Evolutionary conservation across 2,797 vertebrate genomes (phyloP).

Genomic region (Borostomias antarcticus): DNA sequence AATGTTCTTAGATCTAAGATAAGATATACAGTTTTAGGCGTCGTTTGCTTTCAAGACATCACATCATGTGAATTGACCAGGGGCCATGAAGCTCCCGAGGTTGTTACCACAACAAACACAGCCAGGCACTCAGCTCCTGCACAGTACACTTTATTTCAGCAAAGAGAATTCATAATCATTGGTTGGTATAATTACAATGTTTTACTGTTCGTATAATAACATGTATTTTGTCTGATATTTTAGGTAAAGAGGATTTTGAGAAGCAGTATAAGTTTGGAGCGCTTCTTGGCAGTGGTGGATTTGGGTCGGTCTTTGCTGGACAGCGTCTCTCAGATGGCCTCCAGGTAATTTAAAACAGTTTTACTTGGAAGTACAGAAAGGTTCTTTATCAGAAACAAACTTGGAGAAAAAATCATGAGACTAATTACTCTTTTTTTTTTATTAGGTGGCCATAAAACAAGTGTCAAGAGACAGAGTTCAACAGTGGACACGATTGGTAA

Average conservation of each 20-base stretch:
- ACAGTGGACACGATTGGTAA: slow-evolving; percentile 81
- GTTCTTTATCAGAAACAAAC: not conserved
- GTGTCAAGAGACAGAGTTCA: slow-evolving; percentile 76
- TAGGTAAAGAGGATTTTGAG: slow-evolving; percentile 78
- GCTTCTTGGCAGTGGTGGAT: slow-evolving; percentile 83
- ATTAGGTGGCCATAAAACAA: slow-evolving; percentile 86
- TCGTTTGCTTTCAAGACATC: too few relatives aligned
- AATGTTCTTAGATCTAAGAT: too few relatives aligned
- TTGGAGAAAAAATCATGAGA: not conserved
- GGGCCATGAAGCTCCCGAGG: not conserved
- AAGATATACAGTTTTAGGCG: too few relatives aligned
- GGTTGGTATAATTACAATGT: not conserved
- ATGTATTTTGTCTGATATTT: slow-evolving; percentile 1
- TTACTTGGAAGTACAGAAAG: not conserved
- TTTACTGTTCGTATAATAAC: not conserved
- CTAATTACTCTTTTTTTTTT: slow-evolving; percentile 11
- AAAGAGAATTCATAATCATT: too few relatives aligned
- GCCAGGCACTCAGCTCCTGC: not conserved
- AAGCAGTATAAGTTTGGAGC: slow-evolving; percentile 73
- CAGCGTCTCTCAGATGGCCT: slow-evolving; percentile 79
- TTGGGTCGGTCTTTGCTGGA: slow-evolving; percentile 82
- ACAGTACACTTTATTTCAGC: too few relatives aligned
- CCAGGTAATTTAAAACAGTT: slow-evolving; percentile 68
- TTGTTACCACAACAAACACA: slow-evolving; percentile 7
- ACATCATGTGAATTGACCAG: not conserved